Base-by-base conservation (phyloP, 2,888 invertebrate species). In the Microctonus brassicae region DNA sequence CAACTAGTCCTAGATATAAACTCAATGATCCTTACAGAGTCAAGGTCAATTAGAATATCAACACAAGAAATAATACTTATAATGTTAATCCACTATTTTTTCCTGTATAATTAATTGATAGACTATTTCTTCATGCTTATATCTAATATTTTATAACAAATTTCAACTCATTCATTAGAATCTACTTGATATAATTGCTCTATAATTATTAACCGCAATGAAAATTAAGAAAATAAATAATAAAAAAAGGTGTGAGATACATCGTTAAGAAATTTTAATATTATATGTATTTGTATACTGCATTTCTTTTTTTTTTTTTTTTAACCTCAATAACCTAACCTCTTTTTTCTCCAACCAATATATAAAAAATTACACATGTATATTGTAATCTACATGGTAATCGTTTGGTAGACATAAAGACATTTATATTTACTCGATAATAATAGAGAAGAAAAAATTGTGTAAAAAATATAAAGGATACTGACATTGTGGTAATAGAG, bases 41-140 rank as follows among this genome's bases (percentile, higher is more conserved):
- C 68, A 73, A 75, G 68, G 73, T 73, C 69, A 65, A 22, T 67
- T 63, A 57, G 67, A 57, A 75, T 66, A 53, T 53, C 58, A 66
- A 65, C 61, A 53, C 52, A 52, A 26, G 47, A 17, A 47, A 47
- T 47, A 47, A 17, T 17, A 47, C 17, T n/a, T n/a, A n/a, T n/a
- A 7, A 47, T 9, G 47, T 47, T 17, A 17, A 47, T 47, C 47
- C 47, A 17, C 17, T 9, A n/a, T n/a, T n/a, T n/a, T n/a, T 47
- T 47, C 47, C 47, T 17, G 17, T 47, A 47, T 47, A 47, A 47
- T 47, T 17, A 47, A 47, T 47, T 47, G 47, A 17, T 17, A 5
- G 20, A 47, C 17, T 20, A 47, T 47, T 47, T 47, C 17, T n/a
- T 47, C 17, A n/a, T 17, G 17, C 4, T 17, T 47, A 17, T 6